phyloP scores from a whole-genome alignment of 2,113 vertebrate species.

The Dinomys branickii region DNA sequence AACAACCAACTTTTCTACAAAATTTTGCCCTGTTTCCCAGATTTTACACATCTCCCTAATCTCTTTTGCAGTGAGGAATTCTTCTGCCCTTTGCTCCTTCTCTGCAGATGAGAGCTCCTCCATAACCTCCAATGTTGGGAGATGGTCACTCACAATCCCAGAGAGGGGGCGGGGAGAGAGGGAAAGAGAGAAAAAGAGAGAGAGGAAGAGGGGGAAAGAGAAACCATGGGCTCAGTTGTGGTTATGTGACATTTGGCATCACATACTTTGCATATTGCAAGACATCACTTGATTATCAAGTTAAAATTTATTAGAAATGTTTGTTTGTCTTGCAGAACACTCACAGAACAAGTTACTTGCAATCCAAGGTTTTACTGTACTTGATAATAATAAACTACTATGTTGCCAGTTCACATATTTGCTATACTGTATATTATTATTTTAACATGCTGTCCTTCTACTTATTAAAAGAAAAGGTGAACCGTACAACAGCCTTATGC shows the following conservation, averaged over 20 bases:
- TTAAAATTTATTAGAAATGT: neutral
- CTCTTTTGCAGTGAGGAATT: neutral
- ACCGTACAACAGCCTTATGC: neutral
- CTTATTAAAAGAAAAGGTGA: neutral
- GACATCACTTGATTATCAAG: neutral
- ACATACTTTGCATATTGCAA: neutral
- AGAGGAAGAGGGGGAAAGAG: neutral
- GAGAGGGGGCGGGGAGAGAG: neutral
- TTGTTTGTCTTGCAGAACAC: neutral
- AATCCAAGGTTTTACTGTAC: neutral
- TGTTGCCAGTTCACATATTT: neutral
- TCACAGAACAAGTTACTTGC: neutral
- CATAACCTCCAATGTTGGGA: neutral
- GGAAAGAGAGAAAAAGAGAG: neutral
- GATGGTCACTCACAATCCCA: no score
- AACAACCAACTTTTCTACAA: no score
- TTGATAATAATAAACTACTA: neutral
- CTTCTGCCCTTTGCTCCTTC: neutral
- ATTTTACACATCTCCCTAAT: neutral
- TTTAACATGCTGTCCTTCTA: neutral
- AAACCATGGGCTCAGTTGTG: no score
- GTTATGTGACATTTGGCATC: neutral
- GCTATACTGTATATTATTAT: neutral
- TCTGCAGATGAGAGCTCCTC: neutral
- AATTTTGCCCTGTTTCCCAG: neutral